Percentiles rank a stretch among this genome's conserved stretches.
Conservation (phyloP, 2,888 invertebrate species). For the Lepeophtheirus nordmannii region DNA sequence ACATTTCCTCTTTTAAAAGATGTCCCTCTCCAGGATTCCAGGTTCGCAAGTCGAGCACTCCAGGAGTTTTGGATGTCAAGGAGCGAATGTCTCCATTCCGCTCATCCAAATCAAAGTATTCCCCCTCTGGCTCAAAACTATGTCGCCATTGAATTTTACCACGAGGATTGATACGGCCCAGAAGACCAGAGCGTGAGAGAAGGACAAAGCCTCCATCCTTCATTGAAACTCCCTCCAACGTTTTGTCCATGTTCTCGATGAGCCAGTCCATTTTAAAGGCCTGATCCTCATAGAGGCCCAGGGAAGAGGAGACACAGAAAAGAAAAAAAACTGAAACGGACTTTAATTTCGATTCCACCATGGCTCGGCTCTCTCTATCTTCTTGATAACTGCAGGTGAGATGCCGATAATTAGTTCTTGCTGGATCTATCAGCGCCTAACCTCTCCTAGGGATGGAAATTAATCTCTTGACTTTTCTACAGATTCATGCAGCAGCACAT, state of each 20-base stretch:
- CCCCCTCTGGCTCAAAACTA: neutral
- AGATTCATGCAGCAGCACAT: no score
- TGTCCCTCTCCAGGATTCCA: neutral
- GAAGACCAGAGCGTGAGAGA: neutral
- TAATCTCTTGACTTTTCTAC: no score
- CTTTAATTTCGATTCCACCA: no score
- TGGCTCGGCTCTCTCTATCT: no score
- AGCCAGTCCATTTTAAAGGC: conserved; percentile 24
- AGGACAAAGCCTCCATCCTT: neutral
- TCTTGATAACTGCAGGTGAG: no score
- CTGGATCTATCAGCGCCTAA: no score
- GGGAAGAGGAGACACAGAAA: neutral
- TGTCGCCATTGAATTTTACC: neutral
- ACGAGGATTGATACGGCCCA: neutral
- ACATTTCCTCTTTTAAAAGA: neutral
- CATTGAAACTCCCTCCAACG: neutral
- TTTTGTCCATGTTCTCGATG: neutral
- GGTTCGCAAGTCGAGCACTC: neutral
- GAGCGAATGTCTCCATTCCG: neutral
- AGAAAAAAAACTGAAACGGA: neutral
- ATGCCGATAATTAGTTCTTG: no score
- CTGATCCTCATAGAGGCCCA: conserved; percentile 21
- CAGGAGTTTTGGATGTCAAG: neutral
- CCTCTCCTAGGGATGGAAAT: no score
- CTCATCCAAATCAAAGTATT: neutral